Evolutionary conservation across 2,113 vertebrate species (phyloP).

Genomic region (Calonectris borealis): DNA sequence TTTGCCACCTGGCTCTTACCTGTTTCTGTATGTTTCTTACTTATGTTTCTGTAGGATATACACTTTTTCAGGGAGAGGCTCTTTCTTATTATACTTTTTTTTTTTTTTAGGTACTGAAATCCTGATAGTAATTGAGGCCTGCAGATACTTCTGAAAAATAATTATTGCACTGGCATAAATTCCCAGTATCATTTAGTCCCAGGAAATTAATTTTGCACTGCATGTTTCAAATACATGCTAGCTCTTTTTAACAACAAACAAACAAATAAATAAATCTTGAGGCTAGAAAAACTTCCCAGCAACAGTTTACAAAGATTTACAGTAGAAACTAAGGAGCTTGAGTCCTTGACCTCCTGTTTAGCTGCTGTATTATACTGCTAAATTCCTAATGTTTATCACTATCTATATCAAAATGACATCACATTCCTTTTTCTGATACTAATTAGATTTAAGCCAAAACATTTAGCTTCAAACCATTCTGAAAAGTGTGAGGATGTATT

Average conservation of each 20-base stretch:
- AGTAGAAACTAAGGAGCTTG: neutral
- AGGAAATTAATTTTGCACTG: neutral
- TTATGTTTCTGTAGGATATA: neutral
- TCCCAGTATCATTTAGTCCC: neutral
- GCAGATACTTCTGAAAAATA: neutral
- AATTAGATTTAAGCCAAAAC: constrained; percentile 21
- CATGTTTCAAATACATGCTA: neutral
- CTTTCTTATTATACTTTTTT: neutral
- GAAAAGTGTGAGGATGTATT: neutral
- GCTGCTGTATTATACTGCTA: neutral
- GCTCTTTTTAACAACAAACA: neutral
- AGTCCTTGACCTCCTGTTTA: neutral
- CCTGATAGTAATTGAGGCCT: neutral
- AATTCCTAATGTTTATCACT: neutral
- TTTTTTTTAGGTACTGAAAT: neutral
- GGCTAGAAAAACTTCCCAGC: neutral
- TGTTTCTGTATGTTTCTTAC: neutral
- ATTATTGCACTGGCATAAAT: neutral
- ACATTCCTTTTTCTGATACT: neutral
- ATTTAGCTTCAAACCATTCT: neutral
- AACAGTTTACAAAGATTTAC: neutral
- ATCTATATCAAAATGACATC: neutral
- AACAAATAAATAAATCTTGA: neutral
- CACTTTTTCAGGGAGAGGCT: neutral
- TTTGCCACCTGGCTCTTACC: neutral